These are phyloP conservation scores for Neosalanx taihuensis DNA, from an alignment of 2,797 vertebrate species.

Conservation along the genomic window DNA sequence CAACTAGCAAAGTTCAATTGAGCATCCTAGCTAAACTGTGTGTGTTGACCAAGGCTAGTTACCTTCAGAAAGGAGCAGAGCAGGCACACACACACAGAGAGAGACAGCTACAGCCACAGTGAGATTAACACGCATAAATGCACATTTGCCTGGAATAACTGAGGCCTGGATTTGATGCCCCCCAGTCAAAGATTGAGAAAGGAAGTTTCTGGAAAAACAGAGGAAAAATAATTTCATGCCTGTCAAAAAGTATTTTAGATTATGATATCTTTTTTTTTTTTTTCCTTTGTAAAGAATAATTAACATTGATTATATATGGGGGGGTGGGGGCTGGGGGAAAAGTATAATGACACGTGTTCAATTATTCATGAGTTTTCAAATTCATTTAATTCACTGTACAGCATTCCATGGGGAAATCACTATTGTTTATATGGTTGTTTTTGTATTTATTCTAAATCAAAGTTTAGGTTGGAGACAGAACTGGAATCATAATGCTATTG, in stretches of 20 bases:
- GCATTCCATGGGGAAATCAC: conserved; percentile 68
- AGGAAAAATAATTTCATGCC: conserved; percentile 63
- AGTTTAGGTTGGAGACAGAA: conserved; percentile 50
- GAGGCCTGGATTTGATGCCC: conserved; percentile 50
- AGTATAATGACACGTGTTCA: conserved; percentile 61
- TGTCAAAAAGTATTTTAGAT: conserved; percentile 61
- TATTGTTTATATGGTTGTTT: conserved; percentile 64
- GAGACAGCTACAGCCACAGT: conserved; percentile 62
- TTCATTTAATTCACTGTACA: conserved; percentile 63
- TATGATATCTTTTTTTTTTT: conserved; percentile 54
- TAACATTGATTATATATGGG: conserved; percentile 50
- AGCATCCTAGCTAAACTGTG: conserved; percentile 64
- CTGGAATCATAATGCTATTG: conserved; percentile 43
- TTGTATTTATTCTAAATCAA: conserved; percentile 51
- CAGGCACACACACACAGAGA: conserved; percentile 41
- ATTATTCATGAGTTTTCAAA: conserved; percentile 70
- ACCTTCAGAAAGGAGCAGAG: background rate
- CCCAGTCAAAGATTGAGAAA: conserved; percentile 46
- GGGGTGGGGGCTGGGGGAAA: conserved; percentile 30
- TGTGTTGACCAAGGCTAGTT: conserved; percentile 32
- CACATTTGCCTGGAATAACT: conserved; percentile 64
- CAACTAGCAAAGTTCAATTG: conserved; percentile 69
- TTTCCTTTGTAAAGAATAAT: conserved; percentile 54
- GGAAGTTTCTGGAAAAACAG: conserved; percentile 44
- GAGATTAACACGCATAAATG: conserved; percentile 62